Base-by-base conservation (phyloP, 2,888 invertebrate species). In the Calliphora vomitoria region DNA sequence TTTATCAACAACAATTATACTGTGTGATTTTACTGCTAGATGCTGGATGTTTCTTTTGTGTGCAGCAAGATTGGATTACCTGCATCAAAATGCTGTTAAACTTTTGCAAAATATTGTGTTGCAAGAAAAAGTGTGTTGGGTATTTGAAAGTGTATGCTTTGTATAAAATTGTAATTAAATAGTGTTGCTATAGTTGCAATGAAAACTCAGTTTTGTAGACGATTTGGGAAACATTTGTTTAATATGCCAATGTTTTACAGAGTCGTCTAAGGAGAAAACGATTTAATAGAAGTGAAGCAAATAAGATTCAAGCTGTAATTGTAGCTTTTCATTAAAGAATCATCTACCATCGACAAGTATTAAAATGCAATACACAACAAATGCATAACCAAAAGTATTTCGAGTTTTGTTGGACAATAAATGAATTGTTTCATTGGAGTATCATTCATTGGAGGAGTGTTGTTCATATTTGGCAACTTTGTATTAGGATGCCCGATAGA, bases 1-100 rank as follows among this genome's bases (percentile, higher is more conserved):
- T 62, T 15, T 25, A 35, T 47, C 38, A 58, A 15, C 20, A 60
- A 35, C 35, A 60, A 62, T 69, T 60, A 53, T 25, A n/a, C n/a
- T 71, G 31, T 20, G 68, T 58, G n/a, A 38, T 75, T 81, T 75
- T 38, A 20, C n/a, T 47, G 18, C 4, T 44, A 47, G 18, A n/a
- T 44, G 11, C 50, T 55, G 8, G 44, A 69, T 44, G 41, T 25
- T 53, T 25, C 38, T 8, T 53, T 81, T 20, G 55, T 20, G 44
- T 15, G 58, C 15, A 44, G 66, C 13, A 55, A 66, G 38, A 25
- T 66, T 18, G 13, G 13, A 44, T 55, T 68, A 82, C 44, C 31
- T 44, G 15, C 20, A 75, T n/a, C 25, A 11, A 35, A 58, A 8
- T 47, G 11, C 13, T 72, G 31, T 41, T 35, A 35, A 35, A 47